Evolutionary conservation across 2,888 invertebrate genomes (phyloP).

Genomic region (Byasa hedistus): DNA sequence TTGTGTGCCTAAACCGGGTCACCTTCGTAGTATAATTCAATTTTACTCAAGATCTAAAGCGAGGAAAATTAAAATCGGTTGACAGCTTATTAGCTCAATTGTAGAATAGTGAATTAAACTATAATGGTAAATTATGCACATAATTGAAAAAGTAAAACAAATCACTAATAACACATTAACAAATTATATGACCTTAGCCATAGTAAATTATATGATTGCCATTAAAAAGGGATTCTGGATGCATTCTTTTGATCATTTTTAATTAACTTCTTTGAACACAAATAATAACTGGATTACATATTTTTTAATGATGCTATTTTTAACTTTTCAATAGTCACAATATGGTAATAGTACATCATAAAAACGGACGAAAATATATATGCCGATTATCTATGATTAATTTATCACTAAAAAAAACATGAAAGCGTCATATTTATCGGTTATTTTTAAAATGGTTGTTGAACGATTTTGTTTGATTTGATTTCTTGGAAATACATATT

Average conservation of each 20-base stretch:
- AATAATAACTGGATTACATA: too few relatives aligned
- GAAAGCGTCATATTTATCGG: neutral
- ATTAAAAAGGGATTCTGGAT: too few relatives aligned
- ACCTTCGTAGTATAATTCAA: constrained; percentile 39
- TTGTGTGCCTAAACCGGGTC: constrained; percentile 57
- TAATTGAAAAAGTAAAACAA: too few relatives aligned
- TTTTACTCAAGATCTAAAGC: neutral
- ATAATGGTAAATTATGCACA: neutral
- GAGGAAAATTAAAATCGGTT: neutral
- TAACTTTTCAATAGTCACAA: neutral
- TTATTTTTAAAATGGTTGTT: neutral
- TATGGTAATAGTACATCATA: neutral
- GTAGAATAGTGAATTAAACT: neutral
- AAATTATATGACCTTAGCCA: neutral
- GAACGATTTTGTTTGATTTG: neutral
- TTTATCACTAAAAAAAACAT: neutral
- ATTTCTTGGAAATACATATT: too few relatives aligned
- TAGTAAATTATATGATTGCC: neutral
- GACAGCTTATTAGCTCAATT: neutral
- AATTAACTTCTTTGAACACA: too few relatives aligned
- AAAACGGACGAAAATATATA: neutral
- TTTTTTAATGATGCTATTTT: too few relatives aligned
- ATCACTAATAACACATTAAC: neutral
- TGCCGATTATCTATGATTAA: neutral
- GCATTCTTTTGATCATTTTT: too few relatives aligned